Base-by-base conservation (phyloP, 2,113 vertebrate species). In the Tenebrosternarchus preto region DNA sequence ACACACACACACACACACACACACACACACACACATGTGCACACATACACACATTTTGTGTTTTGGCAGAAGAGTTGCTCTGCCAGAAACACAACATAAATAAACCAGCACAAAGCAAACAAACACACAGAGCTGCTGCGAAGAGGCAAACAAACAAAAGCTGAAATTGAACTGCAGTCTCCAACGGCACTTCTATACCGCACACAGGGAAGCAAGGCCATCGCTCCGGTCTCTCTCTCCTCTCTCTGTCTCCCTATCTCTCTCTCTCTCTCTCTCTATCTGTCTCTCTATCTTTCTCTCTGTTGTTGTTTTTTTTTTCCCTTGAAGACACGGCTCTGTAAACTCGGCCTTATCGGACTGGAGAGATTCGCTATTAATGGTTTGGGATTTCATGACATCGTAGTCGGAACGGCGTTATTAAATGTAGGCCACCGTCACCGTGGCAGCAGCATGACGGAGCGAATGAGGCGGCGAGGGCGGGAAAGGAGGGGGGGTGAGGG, bases 71-170 rank as follows among this genome's bases (percentile, higher is more conserved):
- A 77, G 83, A 79, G 86, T 83, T 53, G 81, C 76, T 53, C 78
- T 80, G 81, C 50, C 87, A 86, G 86, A 84, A 88, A 56, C 39
- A 85, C 87, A 85, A 89, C 86, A 83, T 80, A 88, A 92, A 90
- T 88, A 91, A 90, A 89, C 83, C 61, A 77, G 77, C 76, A 88
- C 85, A 85, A 89, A 85, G 89, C 60, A 87, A 86, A 88, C 86
- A 90, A 90, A 92, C 88, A 88, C 86, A 87, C 84, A 75, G 73
- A 76, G 53, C 78, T 67, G 78, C 80, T 78, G 85, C 85, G 85
- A 87, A 78, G 83, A 81, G 78, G 86, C 84, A 88, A 91, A 90
- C 86, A 89, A 82, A 88, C 77, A 80, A 39, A 82, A 31, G 46
- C 76, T 22, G 71, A 69, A 74, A 63, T 46, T 72, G 39, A 75